Evolutionary conservation across 2,797 vertebrate species (phyloP).

Genomic region (Parauchenoglanis punctatus): DNA sequence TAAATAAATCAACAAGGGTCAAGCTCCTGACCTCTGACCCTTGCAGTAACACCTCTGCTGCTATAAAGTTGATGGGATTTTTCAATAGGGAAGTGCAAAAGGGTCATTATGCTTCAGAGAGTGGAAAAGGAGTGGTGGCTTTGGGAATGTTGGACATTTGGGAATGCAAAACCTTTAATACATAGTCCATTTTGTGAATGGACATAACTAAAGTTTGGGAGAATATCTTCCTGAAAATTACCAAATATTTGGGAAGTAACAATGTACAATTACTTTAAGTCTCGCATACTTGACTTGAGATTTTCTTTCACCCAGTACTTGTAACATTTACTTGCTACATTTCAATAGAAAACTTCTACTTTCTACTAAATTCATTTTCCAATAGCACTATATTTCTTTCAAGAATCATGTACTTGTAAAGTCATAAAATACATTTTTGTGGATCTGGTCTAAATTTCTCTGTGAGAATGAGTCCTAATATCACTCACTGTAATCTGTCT

Average conservation of each 20-base stretch:
- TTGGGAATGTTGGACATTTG: neutral
- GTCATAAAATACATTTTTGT: too few relatives aligned
- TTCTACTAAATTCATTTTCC: neutral
- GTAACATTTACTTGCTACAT: neutral
- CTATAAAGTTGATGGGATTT: neutral
- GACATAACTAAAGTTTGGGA: neutral
- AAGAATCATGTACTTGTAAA: too few relatives aligned
- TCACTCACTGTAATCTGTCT: neutral
- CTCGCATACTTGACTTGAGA: neutral
- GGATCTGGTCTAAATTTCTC: too few relatives aligned
- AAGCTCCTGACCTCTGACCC: slow-evolving; percentile 10
- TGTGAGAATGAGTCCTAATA: neutral
- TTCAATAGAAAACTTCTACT: neutral
- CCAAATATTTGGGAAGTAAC: neutral
- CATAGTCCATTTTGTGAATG: neutral
- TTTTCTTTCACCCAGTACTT: neutral
- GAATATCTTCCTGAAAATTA: neutral
- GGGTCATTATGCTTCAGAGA: neutral
- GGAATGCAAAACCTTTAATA: neutral
- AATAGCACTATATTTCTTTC: neutral
- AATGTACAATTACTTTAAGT: neutral
- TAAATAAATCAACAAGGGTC: neutral
- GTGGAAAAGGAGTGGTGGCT: neutral
- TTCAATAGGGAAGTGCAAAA: neutral
- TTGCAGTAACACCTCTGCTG: neutral